Base-by-base conservation (phyloP, 2,888 invertebrate genomes). In the Pseudococcus jackbeardsleyi region DNA sequence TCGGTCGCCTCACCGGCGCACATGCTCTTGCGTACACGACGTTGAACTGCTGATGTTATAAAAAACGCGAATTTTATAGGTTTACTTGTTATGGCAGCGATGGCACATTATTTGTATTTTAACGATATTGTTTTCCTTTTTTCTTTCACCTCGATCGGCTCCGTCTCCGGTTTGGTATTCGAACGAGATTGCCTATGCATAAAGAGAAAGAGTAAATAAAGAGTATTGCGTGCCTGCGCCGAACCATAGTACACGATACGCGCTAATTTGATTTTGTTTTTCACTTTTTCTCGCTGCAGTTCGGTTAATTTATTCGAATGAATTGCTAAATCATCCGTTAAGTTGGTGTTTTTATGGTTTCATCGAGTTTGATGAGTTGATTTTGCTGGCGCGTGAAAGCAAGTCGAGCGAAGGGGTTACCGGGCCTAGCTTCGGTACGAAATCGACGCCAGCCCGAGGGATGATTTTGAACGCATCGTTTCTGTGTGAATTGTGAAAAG, bases 231-330 rank as follows among this genome's bases (percentile, higher is more conserved):
- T 19, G 9, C 19, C 6, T 59, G 59, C 19, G 9, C 59, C 7
- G 19, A 19, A 59, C 59, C 19, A 54, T 15, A 54, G 54, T 17
- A 11, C 15, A 54, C 54, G 54, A 54, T 54, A 54, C 54, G 59
- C 59, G 59, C 59, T 59, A 59, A 59, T 59, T 59, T 19, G 59
- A 59, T 59, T 59, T 59, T 59, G 19, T 59, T 59, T 59, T 59
- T 33, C 26, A 33, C 26, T 59, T 72, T 72, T 72, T 72, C 68
- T 26, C 22, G 19, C 22, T 15, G 26, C 33, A 26, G 6, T 33
- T 72, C 68, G 68, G 33, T 59, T 59, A 59, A 59, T 59, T 59
- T 59, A 59, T 59, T 59, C 59, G 59, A 59, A 59, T 59, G 59
- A 59, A 19, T 59, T 59, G 59, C 59, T 59, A 59, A 59, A 59